These are phyloP conservation scores for Carpatolechia fugitivella DNA, from an alignment of 2,888 invertebrate genomes.

Conservation along the genomic window DNA sequence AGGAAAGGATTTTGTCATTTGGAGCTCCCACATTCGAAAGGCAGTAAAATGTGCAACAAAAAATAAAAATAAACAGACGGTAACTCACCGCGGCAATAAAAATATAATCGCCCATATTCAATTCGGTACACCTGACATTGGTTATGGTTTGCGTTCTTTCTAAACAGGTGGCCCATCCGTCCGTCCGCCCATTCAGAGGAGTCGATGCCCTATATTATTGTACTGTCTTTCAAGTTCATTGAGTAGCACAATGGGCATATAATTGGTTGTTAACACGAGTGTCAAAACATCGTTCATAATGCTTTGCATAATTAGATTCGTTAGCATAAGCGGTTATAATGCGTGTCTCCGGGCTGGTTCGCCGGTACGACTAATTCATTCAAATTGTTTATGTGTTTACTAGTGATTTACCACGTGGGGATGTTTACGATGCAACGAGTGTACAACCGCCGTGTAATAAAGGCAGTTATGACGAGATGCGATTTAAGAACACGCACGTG, in stretches of 20 bases:
- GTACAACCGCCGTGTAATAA: constrained; percentile 62
- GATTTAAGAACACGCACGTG: constrained; percentile 20
- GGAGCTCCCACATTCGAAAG: background rate
- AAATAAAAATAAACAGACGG: constrained; percentile 34
- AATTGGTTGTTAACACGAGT: constrained; percentile 69
- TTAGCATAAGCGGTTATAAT: constrained; percentile 76
- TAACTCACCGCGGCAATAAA: constrained; percentile 44
- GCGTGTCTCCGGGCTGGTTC: constrained; percentile 54
- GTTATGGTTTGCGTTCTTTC: constrained; percentile 48
- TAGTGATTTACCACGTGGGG: constrained; percentile 72
- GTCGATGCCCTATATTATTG: constrained; percentile 75
- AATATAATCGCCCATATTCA: constrained; percentile 53
- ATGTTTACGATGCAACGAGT: constrained; percentile 55
- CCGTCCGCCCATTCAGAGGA: constrained; percentile 39
- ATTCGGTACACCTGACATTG: constrained; percentile 65
- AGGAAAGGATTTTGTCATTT: background rate
- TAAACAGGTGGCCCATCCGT: constrained; percentile 58
- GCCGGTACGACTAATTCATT: constrained; percentile 64
- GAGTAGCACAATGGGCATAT: constrained; percentile 70
- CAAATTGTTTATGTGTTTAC: constrained; percentile 71
- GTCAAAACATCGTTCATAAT: constrained; percentile 72
- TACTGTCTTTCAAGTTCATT: constrained; percentile 72
- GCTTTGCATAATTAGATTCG: constrained; percentile 74
- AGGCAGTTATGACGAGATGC: constrained; percentile 45
- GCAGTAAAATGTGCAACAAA: constrained; percentile 26